Evolutionary conservation across 2,797 vertebrate genomes (phyloP), one percentile per base, ranked within the genome.

Genomic region (Pangasius djambal): DNA sequence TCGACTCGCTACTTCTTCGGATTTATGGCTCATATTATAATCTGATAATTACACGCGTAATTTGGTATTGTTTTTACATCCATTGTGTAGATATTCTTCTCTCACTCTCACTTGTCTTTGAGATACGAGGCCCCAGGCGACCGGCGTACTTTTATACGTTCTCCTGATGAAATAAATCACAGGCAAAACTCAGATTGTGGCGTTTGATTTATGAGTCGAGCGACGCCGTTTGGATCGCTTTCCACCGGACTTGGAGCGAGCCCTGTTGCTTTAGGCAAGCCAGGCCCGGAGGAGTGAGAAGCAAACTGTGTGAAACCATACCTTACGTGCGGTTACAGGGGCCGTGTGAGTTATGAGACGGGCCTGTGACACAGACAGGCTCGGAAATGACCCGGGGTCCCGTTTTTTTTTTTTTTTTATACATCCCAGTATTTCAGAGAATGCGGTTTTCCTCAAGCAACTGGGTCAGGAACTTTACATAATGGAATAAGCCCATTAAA

Each of bases 141-240:
- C 40, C 20, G 90, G 88, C 37, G 90, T 89, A 88, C 88, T 85
- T 92, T 94, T 92, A 92, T 90, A 90, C 61, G 86, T 93, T 94
- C 93, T 93, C 91, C 91, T 89, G 90, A 93, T 77, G 59, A 92
- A 88, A 93, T 95, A 94, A 96, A 95, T 96, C 93, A 95, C 89
- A 91, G 88, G 92, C 90, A 94, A 93, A 93, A 95, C 94, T 93
- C 91, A 91, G 94, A 95, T 95, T 94, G 94, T 92, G 92, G 93
- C 88, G 78, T 89, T 93, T 94, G 95, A 95, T 94, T 95, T 95
- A 95, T 94, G 93, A 94, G 94, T 95, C 91, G 93, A 95, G 94
- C 93, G 94, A 92, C 94, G 92, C 94, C 90, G 90, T 86, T 92
- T 92, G 92, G 91, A 93, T 90, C 88, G 70, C 86, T 89, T 92